Conservation (phyloP, 2,888 invertebrate species). For the Ectemnius continuus region DNA sequence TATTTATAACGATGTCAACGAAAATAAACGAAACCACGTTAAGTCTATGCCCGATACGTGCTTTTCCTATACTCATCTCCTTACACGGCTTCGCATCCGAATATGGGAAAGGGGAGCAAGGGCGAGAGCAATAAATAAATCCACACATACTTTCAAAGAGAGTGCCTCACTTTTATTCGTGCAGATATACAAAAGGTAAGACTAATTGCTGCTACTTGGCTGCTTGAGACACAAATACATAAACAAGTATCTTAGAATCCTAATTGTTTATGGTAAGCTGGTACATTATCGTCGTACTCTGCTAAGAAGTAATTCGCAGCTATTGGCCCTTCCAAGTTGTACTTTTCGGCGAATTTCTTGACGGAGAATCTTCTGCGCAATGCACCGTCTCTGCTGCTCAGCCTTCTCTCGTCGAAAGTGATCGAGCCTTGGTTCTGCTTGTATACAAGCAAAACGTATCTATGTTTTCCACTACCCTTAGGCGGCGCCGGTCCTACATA, state of each 20-base stretch:
- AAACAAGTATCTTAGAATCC: constrained; percentile 36
- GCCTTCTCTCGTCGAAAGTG: constrained; percentile 74
- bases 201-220: no score
- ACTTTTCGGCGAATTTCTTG: constrained; percentile 81
- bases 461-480: constrained; percentile 69
- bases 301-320: constrained; percentile 83
- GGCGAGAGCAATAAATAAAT: no score
- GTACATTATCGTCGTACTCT: constrained; percentile 82
- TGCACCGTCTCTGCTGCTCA: constrained; percentile 74
- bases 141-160: no score
- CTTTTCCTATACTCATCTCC: no score
- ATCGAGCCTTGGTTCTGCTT: constrained; percentile 76
- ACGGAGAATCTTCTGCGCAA: constrained; percentile 81
- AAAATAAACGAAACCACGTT: constrained; percentile 46
- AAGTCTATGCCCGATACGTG: not conserved
- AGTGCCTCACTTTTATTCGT: no score
- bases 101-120: no score
- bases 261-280: constrained; percentile 69
- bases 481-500: constrained; percentile 76
- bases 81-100: no score
- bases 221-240: no score
- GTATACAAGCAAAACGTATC: constrained; percentile 75
- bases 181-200: no score
- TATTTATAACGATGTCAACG: constrained; percentile 61
- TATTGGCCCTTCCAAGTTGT: constrained; percentile 81